A percentile compares a stretch with the other conserved stretches of the same genome.
These are phyloP conservation scores for Cataglyphis hispanica DNA, from an alignment of 1,140 invertebrate species.

Conservation along the genomic window DNA sequence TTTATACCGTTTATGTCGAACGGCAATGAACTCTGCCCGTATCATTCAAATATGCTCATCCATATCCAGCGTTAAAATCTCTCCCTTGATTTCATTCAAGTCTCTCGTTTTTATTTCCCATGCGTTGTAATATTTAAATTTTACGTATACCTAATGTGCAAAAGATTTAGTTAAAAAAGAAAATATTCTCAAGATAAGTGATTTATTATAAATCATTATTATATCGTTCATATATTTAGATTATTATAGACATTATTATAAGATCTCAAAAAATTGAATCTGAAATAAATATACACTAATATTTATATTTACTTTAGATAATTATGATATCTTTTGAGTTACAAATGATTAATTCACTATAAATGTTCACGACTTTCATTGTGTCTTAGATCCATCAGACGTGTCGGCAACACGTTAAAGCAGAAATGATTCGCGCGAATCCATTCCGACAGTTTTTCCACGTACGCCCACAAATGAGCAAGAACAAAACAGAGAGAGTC, in stretches of 20 bases:
- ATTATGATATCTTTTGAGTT: not conserved
- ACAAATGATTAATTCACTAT: not conserved
- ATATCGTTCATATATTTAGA: no score
- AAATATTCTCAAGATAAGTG: no score
- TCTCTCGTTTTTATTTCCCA: not conserved
- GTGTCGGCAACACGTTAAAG: not conserved
- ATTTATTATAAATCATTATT: no score
- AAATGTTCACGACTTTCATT: not conserved
- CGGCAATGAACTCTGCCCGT: not conserved
- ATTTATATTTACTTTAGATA: not conserved
- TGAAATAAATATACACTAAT: no score
- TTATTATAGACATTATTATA: no score
- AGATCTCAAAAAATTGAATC: no score
- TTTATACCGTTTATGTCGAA: slow-evolving; percentile 4
- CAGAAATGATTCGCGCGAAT: not conserved
- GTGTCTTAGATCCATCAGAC: not conserved
- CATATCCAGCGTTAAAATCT: not conserved
- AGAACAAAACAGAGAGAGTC: slow-evolving; percentile 39
- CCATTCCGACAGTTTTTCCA: slow-evolving; percentile 13
- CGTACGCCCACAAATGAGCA: slow-evolving; percentile 1
- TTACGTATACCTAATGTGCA: no score
- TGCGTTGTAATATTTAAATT: not conserved
- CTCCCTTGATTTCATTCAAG: not conserved
- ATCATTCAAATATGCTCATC: slow-evolving; percentile 3
- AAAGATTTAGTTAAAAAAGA: no score